Evolutionary conservation across 2,113 vertebrate genomes (phyloP).

Genomic region (Felis chaus): DNA sequence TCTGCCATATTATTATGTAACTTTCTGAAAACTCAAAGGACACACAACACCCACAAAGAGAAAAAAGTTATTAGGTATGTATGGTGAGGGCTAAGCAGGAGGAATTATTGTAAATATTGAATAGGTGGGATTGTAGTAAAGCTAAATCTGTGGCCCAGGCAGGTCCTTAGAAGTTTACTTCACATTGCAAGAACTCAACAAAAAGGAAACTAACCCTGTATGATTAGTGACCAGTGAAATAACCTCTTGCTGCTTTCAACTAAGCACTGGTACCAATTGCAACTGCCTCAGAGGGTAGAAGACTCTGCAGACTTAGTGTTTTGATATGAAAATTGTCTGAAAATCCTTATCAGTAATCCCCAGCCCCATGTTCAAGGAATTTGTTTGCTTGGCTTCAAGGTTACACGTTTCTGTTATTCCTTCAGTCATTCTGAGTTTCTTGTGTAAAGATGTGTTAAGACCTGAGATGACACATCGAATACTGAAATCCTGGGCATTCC

Average conservation of each 20-base stretch:
- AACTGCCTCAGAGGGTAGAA: background rate
- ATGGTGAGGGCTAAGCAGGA: background rate
- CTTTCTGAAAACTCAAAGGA: conserved; percentile 6
- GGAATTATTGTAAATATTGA: background rate
- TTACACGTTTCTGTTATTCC: background rate
- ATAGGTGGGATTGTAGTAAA: background rate
- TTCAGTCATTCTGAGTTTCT: background rate
- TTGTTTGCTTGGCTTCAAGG: background rate
- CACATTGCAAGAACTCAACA: background rate
- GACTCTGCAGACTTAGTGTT: background rate
- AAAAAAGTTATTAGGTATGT: background rate
- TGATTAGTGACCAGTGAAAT: background rate
- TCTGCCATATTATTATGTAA: background rate
- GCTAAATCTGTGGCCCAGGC: background rate
- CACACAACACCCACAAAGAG: background rate
- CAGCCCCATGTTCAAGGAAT: background rate
- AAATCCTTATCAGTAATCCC: background rate
- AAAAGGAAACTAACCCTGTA: background rate
- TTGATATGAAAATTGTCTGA: background rate
- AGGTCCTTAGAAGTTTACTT: background rate
- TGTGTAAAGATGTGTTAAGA: background rate
- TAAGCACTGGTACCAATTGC: background rate
- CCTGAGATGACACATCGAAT: background rate
- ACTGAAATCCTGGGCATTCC: background rate
- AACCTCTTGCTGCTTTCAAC: background rate